Evolutionary conservation across 2,113 vertebrate species (phyloP), one percentile per base, ranked within the genome.

Genomic region (Cololabis saira): DNA sequence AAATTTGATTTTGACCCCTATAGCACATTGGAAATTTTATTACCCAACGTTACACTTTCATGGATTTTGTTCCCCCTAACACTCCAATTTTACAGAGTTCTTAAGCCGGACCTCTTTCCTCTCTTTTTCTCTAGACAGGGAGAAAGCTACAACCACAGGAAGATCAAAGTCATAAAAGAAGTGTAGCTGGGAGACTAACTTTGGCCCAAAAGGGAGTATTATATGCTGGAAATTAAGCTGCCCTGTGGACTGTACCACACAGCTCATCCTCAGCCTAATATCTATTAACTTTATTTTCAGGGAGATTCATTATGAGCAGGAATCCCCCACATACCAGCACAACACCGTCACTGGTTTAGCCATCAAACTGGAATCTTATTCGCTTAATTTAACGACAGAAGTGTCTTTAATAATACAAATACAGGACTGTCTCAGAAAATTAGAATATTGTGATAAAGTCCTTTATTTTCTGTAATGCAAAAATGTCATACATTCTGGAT

Each of bases 171-270:
- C 12, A 27, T 64, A 24, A 78, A 76, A 67, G 49, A 50, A 45
- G 58, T 15, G 37, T 66, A 48, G 54, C 55, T 41, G 17, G 44
- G 62, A 75, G 74, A 64, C 56, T 54, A 37, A 43, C 65, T 57
- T 30, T 27, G 27, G 17, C 69, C 67, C 50, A 70, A 50, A n/a
- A 75, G 50, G 67, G 57, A 65, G 74, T 67, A 74, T 73, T 71
- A 78, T 67, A 50, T 54, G 43, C 75, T 68, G 72, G 61, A 87
- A 80, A 80, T 71, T 6, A 78, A 71, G 51, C 67, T 67, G 50
- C 50, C 71, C 57, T 43, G 44, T 63, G 51, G 71, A 80, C 45
- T 48, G 56, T 74, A 70, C 60, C 55, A 52, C 55, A 49, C 21
- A 50, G 63, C 61, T 65, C 51, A 61, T 24, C 45, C 60, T 60